Conservation (phyloP, 2,113 vertebrate species). For the Pelusios castaneus region DNA sequence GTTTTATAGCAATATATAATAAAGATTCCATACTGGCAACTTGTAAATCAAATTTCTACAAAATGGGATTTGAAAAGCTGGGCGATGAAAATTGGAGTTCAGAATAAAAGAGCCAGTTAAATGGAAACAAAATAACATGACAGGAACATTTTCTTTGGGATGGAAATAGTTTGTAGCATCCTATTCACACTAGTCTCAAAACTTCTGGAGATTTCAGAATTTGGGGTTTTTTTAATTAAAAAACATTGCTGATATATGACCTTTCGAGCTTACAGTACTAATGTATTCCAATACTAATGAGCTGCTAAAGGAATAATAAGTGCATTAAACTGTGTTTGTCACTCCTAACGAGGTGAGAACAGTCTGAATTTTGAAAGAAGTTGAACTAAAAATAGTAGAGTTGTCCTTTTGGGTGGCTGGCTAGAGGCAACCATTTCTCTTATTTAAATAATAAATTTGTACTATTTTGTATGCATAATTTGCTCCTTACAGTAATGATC, state of each 20-base stretch:
- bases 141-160: not conserved
- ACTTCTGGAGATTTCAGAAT: conserved; percentile 16
- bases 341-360: conserved; percentile 55
- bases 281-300: conserved; percentile 65
- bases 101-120: not conserved
- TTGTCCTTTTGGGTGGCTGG: conserved; percentile 38
- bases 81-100: not conserved
- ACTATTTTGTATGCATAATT: conserved; percentile 28
- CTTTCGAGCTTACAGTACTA: conserved; percentile 41
- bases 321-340: conserved; percentile 63
- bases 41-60: not conserved
- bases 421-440: conserved; percentile 50
- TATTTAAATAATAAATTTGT: conserved; percentile 42
- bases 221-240: conserved; percentile 29
- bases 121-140: not conserved
- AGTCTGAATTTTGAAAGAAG: conserved; percentile 27
- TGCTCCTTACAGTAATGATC: conserved; percentile 31
- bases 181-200: conserved; percentile 3
- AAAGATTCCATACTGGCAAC: not conserved
- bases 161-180: not conserved
- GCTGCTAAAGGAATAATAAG: conserved; percentile 63
- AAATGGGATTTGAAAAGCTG: not conserved
- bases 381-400: conserved; percentile 67
- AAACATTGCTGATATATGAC: conserved; percentile 48
- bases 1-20: not conserved